These are phyloP conservation scores for Drosophila prosaltans DNA, from an alignment of 1,140 invertebrate species.

Conservation along the genomic window DNA sequence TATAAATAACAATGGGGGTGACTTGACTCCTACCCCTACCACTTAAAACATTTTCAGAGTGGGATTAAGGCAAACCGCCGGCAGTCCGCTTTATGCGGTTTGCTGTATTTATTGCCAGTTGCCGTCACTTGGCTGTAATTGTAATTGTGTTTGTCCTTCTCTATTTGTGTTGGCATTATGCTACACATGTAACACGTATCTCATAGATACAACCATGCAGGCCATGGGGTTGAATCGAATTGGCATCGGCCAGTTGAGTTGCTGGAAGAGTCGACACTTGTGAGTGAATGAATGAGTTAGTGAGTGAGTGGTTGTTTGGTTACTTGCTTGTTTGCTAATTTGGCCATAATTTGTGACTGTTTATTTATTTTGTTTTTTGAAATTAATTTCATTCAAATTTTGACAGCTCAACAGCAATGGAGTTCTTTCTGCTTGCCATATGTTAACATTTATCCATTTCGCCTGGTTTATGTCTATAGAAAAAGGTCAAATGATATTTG, in stretches of 20 bases:
- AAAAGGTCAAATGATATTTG: not conserved
- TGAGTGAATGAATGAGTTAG: constrained; percentile 53
- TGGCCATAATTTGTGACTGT: constrained; percentile 82
- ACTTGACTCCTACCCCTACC: constrained; percentile 30
- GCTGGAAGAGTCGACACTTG: constrained; percentile 38
- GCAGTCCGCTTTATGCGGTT: constrained; percentile 79
- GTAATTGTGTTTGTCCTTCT: constrained; percentile 41
- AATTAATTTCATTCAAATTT: constrained; percentile 71
- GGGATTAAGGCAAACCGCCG: constrained; percentile 60
- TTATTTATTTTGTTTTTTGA: constrained; percentile 72
- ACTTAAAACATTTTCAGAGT: constrained; percentile 11
- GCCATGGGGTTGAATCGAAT: constrained; percentile 31
- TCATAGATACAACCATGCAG: constrained; percentile 61
- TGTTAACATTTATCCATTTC: constrained; percentile 61
- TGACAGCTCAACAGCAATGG: constrained; percentile 47
- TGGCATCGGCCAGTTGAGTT: constrained; percentile 6
- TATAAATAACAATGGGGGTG: constrained; percentile 72
- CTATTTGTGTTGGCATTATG: constrained; percentile 60
- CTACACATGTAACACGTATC: constrained; percentile 79
- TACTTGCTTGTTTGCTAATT: constrained; percentile 74
- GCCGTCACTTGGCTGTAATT: constrained; percentile 59
- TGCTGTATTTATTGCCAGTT: constrained; percentile 76
- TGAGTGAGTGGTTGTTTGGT: constrained; percentile 50
- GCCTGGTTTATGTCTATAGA: not conserved
- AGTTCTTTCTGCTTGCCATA: constrained; percentile 63